These are phyloP conservation scores for Melipona quadrifasciata DNA, from an alignment of 1,140 invertebrate genomes.

Conservation along the genomic window DNA sequence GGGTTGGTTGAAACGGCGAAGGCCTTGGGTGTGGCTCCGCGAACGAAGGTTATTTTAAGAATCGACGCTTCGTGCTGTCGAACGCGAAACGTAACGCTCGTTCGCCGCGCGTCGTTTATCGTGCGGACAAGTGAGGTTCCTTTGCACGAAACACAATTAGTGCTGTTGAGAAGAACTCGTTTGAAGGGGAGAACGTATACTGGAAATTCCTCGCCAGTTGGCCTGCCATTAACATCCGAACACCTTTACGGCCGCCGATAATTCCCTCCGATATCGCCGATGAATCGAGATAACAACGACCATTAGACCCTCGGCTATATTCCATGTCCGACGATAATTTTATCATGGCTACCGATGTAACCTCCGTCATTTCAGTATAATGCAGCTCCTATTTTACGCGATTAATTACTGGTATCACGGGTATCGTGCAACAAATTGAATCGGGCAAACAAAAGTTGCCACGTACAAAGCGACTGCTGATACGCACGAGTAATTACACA, in stretches of 20 bases:
- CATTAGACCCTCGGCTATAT: neutral
- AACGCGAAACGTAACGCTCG: neutral
- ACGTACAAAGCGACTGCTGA: neutral
- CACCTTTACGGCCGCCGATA: neutral
- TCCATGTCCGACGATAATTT: neutral
- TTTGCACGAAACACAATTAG: neutral
- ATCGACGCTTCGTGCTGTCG: slow-evolving; percentile 3
- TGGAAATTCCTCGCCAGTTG: neutral
- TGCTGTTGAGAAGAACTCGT: neutral
- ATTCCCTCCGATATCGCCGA: neutral
- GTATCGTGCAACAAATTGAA: slow-evolving; percentile 12
- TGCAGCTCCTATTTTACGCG: neutral
- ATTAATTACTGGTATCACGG: neutral
- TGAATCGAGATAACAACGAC: neutral
- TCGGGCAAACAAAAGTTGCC: neutral
- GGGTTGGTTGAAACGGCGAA: neutral
- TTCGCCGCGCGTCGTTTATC: neutral
- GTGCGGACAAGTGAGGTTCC: neutral
- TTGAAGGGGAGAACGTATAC: neutral
- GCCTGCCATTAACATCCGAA: neutral
- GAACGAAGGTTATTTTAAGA: neutral
- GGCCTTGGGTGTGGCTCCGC: neutral
- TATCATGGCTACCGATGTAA: neutral
- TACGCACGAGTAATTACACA: neutral
- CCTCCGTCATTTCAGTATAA: neutral